Percentiles rank a stretch among this genome's conserved stretches.
Conservation (phyloP, 2,797 vertebrate genomes). For the Ceyx erithaca region DNA sequence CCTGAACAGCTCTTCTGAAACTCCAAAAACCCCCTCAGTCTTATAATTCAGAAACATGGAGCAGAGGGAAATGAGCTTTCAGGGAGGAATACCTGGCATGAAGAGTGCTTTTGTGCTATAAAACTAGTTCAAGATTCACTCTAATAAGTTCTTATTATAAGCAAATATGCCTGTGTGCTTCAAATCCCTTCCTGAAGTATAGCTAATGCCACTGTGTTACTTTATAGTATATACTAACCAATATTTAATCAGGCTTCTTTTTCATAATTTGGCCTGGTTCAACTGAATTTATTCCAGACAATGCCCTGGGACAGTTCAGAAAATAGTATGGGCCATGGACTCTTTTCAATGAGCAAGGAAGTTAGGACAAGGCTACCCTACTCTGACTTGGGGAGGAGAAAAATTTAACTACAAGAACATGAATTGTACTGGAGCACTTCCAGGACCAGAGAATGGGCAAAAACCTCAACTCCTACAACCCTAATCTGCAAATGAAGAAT, state of each 20-base stretch:
- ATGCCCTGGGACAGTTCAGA: neutral
- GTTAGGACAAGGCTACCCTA: neutral
- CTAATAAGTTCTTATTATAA: neutral
- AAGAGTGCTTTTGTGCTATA: neutral
- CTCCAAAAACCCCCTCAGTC: neutral
- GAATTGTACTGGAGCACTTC: neutral
- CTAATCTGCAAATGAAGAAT: neutral
- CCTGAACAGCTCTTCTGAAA: neutral
- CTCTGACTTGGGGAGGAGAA: neutral
- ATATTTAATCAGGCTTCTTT: neutral
- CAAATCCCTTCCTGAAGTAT: neutral
- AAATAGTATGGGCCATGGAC: neutral
- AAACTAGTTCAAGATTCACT: neutral
- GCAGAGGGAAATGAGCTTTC: neutral
- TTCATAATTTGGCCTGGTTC: neutral
- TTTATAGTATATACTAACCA: neutral
- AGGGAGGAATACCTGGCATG: neutral
- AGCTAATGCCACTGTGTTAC: neutral
- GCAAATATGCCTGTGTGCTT: neutral
- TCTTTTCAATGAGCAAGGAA: neutral
- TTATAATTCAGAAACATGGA: neutral
- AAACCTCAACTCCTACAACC: rapidly evolving
- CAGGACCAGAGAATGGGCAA: neutral
- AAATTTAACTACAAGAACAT: neutral
- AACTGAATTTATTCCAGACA: neutral